phyloP scores from a whole-genome alignment of 2,888 invertebrate genomes.

The Drosophila subquinaria region DNA sequence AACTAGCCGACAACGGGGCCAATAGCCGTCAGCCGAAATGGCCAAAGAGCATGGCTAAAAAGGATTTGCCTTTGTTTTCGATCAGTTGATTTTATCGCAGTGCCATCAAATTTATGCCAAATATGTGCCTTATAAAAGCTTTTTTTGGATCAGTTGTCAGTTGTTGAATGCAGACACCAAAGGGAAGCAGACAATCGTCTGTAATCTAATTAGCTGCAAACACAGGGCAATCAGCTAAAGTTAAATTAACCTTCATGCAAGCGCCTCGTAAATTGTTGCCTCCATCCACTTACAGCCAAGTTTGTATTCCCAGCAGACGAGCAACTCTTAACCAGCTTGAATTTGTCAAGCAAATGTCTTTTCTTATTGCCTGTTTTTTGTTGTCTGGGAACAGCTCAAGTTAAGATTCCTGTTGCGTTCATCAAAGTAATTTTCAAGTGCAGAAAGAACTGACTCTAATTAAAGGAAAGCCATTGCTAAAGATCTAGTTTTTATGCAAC shows the following conservation, averaged over 20 bases:
- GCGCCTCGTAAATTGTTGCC: conserved; percentile 46
- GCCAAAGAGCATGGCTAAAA: conserved; percentile 8
- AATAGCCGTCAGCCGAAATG: background rate
- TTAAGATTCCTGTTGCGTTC: conserved; percentile 14
- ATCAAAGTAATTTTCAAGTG: background rate
- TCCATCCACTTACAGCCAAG: conserved; percentile 3
- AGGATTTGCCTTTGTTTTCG: conserved; percentile 9
- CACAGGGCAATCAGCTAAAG: conserved; percentile 43
- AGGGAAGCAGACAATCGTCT: background rate
- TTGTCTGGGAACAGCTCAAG: conserved; percentile 44
- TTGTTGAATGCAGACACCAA: conserved; percentile 10
- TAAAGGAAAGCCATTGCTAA: background rate
- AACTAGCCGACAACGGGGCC: conserved; percentile 21
- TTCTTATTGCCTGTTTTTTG: conserved; percentile 42
- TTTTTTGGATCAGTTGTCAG: conserved; percentile 3
- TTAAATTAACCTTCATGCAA: conserved; percentile 63
- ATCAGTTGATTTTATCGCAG: conserved; percentile 7
- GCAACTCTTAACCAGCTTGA: conserved; percentile 40
- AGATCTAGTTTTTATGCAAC: background rate
- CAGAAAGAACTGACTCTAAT: background rate
- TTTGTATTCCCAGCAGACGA: conserved; percentile 50
- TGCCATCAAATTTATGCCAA: conserved; percentile 4
- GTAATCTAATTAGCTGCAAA: conserved; percentile 55
- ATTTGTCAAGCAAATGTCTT: conserved; percentile 71
- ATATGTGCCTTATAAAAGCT: conserved; percentile 15